Evolutionary conservation across 1,140 invertebrate genomes (phyloP), one percentile per base, ranked within the genome.

Genomic region (Oppia nitens): DNA sequence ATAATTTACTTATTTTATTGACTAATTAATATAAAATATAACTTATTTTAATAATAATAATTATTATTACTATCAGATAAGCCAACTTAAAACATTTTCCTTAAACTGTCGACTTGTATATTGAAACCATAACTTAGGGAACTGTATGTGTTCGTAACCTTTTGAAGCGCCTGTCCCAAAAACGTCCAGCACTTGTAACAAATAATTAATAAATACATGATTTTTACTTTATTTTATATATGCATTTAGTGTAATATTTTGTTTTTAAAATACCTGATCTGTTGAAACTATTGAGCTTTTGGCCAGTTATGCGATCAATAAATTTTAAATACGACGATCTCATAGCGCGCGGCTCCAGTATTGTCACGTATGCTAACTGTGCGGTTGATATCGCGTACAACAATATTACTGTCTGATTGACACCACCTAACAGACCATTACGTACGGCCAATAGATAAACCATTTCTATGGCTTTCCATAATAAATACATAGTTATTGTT

Each of bases 301-400:
- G 79, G 47, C 82, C 82, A 6, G 85, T 87, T 29, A 87, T 72
- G 62, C 75, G 78, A 59, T 81, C 75, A 27, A 90, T 71, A 70
- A 88, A 90, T 67, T 82, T 84, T 77, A 82, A 87, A 70, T 90
- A 90, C 20, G 83, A 84, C 12, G 82, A 73, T 65, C 85, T 75
- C 47, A 90, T 70, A 67, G 80, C 81, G 60, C 83, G 79, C 14
- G 85, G 84, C 68, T 88, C 85, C 55, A 87, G 61, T 26, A 87
- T 77, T 62, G 83, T 85, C 60, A 64, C 32, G 17, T 40, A 40
- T 9, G 32, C 32, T 17, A 40, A 9, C 17, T 40, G 32, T 40
- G 32, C 32, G 6, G 32, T 40, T 40, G 32, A 40, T 6, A 40
- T 40, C 17, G 32, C 32, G 17, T 40, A 40, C 32, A 40, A 40